These are phyloP conservation scores for Oreamnos americanus DNA, from an alignment of 2,113 vertebrate genomes.

Conservation along the genomic window DNA sequence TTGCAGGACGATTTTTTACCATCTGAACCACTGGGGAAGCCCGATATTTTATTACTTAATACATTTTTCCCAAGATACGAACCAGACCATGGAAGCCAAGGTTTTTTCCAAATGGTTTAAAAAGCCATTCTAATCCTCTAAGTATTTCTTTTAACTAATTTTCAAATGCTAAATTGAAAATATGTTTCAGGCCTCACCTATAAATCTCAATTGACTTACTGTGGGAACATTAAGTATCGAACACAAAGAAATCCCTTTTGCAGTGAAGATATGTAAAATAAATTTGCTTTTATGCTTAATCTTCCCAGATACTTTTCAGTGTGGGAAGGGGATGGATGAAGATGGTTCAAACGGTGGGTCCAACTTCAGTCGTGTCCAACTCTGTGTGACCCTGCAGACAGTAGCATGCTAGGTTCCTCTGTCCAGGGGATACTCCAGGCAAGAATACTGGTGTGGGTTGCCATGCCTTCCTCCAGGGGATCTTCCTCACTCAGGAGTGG, in stretches of 20 bases:
- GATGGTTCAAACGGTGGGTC: neutral
- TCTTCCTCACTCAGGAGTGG: neutral
- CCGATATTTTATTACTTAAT: neutral
- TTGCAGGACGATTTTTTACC: neutral
- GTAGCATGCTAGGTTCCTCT: neutral
- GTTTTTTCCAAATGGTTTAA: neutral
- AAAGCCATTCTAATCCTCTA: neutral
- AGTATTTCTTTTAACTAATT: neutral
- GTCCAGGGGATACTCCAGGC: neutral
- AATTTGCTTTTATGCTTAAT: neutral
- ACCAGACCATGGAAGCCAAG: neutral
- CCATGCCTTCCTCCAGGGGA: neutral
- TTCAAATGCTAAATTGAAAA: neutral
- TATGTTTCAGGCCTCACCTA: neutral
- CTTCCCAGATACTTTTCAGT: neutral
- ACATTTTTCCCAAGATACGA: neutral
- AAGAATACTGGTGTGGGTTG: neutral
- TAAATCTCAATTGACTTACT: neutral
- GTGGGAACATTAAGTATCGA: neutral
- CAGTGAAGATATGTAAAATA: neutral
- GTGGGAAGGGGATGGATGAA: neutral
- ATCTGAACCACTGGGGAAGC: neutral
- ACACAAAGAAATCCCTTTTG: neutral
- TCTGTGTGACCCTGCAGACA: neutral
- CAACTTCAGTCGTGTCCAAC: neutral